Evolutionary conservation across 2,888 invertebrate species (phyloP), one percentile per base, ranked within the genome.

Genomic region (Neuroscelio doddi): DNA sequence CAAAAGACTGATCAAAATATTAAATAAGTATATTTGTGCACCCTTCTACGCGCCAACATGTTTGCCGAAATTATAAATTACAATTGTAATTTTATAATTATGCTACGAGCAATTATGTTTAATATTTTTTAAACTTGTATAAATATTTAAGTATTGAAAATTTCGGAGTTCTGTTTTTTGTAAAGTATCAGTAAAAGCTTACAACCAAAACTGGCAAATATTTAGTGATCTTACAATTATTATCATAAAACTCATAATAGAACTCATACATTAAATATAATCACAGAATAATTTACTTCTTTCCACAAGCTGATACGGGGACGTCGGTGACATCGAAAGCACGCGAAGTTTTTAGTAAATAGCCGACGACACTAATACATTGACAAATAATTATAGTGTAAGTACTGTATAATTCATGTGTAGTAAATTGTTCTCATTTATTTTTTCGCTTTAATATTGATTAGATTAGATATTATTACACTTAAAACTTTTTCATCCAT

Each of bases 321-420:
- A 78, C 75, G 70, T 78, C 78, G 76, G 75, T 58, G 75, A 77
- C 76, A 76, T 77, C 72, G 71, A 72, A 68, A 68, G 66, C 78
- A 78, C 78, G 77, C 78, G 69, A 78, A 52, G 58, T 44, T 44
- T 46, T 50, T 21, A 21, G 21, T 21, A 21, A 21, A 21, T 21
- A 5, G 21, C 21, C 21, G 5, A 5, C 5, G 2, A 21, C 21
- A 21, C 21, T 21, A 21, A 21, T 5, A 21, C 21, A 21, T 3
- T 21, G 21, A 21, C 5, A 5, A 21, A 21, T 21, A 21, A 21
- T 21, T 21, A 21, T 5, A 21, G 21, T 21, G 21, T 3, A 21
- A 21, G 2, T 3, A 21, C 21, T 21, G 3, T 21, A 5, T 21
- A 21, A 21, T 21, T 5, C 21, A 21, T 21, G 5, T 21, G 21